Conservation (phyloP, 53 echinoderm and acorn worm species). For the Temnopleurus reevesii region DNA sequence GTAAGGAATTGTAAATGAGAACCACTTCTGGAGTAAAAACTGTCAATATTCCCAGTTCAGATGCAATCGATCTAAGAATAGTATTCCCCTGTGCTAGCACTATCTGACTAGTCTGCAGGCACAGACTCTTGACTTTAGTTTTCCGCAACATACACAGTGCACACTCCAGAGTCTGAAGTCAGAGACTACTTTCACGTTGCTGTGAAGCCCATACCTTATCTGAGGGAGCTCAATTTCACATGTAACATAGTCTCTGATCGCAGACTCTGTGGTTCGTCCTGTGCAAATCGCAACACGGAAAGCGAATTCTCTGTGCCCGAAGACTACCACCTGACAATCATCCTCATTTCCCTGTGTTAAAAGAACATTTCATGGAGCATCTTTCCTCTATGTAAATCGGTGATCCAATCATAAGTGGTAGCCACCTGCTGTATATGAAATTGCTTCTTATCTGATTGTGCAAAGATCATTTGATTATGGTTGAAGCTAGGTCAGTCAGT, state of each 20-base stretch:
- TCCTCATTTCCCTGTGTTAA: conserved; percentile 20
- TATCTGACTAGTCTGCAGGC: no score
- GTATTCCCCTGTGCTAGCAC: not conserved
- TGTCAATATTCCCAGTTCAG: conserved; percentile 47
- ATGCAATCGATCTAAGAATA: conserved; percentile 17
- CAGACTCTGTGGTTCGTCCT: no score
- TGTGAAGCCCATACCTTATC: no score
- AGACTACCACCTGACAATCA: conserved; percentile 41
- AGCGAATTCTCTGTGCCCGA: no score
- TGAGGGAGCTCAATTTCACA: no score
- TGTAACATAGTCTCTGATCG: no score
- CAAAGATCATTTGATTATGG: conserved; percentile 55
- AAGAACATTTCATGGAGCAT: conserved; percentile 31
- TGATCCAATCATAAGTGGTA: conserved; percentile 57
- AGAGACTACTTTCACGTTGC: no score
- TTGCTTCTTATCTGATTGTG: conserved; percentile 58
- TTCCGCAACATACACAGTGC: no score
- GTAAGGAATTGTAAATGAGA: not conserved
- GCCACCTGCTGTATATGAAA: conserved; percentile 60
- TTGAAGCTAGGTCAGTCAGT: conserved; percentile 57
- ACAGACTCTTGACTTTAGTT: no score
- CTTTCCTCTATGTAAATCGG: conserved; percentile 61
- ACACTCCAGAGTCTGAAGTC: no score
- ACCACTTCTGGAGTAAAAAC: conserved; percentile 3
- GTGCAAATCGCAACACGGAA: no score